These are phyloP conservation scores for Drosophila recens DNA, from an alignment of 2,888 invertebrate species.

Conservation along the genomic window DNA sequence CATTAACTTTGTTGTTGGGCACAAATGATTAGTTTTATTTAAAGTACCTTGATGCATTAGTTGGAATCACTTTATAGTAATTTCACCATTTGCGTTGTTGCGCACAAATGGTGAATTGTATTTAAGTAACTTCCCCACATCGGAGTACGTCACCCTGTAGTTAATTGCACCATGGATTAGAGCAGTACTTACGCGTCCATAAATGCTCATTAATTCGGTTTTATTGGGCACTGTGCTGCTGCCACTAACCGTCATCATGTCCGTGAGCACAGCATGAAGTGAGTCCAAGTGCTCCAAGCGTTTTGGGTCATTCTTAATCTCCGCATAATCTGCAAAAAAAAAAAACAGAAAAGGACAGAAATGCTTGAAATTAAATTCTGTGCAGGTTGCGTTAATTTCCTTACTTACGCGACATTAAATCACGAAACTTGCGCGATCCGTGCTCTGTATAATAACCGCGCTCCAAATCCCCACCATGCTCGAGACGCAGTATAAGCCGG, in stretches of 20 bases:
- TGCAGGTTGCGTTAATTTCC: accelerated
- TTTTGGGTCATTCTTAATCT: slow-evolving; percentile 90
- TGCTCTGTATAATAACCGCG: slow-evolving; percentile 90
- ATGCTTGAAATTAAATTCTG: not conserved
- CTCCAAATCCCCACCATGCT: slow-evolving; percentile 89
- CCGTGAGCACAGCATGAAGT: slow-evolving; percentile 89
- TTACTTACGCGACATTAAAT: slow-evolving; percentile 95
- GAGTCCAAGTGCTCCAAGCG: slow-evolving; percentile 93
- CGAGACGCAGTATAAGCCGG: slow-evolving; percentile 88
- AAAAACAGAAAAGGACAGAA: not conserved
- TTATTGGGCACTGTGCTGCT: slow-evolving; percentile 89
- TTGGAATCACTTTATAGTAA: no score
- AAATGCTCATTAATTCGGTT: slow-evolving; percentile 92
- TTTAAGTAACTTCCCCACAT: not conserved
- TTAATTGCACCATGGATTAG: not conserved
- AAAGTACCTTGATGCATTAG: no score
- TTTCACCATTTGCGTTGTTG: no score
- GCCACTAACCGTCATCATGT: slow-evolving; percentile 88
- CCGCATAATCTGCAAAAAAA: slow-evolving; percentile 90
- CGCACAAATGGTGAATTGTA: not conserved
- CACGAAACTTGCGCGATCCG: slow-evolving; percentile 91
- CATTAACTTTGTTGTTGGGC: no score
- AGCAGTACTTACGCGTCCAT: slow-evolving; percentile 90
- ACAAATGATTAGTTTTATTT: no score
- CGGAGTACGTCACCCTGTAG: not conserved